phyloP scores from a whole-genome alignment of 2,797 vertebrate species.

The Aphelocoma californica region DNA sequence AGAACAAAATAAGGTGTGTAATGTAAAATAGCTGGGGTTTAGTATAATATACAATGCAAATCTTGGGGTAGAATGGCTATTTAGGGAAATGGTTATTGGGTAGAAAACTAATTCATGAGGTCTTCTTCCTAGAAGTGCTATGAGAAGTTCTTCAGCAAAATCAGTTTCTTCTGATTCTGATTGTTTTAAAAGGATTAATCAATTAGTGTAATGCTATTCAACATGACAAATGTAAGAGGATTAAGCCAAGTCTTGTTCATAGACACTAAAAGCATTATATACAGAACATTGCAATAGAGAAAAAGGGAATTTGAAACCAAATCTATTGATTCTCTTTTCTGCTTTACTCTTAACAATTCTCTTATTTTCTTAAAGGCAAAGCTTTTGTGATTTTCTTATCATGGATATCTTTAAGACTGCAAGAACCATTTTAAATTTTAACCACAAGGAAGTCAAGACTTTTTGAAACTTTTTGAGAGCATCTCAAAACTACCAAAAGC shows the following conservation, averaged over 20 bases:
- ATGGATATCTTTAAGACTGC: neutral
- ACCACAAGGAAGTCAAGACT: neutral
- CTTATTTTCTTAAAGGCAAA: neutral
- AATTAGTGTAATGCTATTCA: neutral
- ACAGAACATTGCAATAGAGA: neutral
- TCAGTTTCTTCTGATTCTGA: neutral
- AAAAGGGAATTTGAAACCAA: neutral
- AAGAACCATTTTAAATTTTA: neutral
- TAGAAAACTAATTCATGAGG: neutral
- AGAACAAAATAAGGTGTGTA: neutral
- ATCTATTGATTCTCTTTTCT: neutral
- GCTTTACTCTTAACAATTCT: neutral
- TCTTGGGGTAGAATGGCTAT: neutral
- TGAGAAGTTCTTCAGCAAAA: neutral
- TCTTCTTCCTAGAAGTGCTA: neutral
- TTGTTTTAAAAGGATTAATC: neutral
- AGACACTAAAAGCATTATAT: neutral
- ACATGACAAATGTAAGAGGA: neutral
- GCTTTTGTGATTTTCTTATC: neutral
- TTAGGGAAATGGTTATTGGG: neutral
- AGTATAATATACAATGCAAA: neutral
- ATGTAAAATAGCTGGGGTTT: neutral
- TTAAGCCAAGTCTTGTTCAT: neutral
- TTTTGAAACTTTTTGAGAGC: neutral
- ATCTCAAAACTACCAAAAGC: neutral